Evolutionary conservation across 2,888 invertebrate genomes (phyloP).

Genomic region (Melanargia galathea): DNA sequence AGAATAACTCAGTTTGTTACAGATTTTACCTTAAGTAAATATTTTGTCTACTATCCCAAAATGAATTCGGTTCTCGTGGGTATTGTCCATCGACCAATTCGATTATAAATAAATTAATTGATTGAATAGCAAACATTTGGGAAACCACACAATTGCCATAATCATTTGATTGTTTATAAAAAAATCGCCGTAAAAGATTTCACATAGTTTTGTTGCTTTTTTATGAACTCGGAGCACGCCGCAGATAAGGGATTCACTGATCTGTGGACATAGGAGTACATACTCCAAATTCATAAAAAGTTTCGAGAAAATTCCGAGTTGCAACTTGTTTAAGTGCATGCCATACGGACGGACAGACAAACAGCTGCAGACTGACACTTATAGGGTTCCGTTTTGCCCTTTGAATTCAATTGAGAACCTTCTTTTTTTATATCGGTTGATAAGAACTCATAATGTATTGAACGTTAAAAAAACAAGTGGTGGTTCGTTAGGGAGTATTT

Average conservation of each 20-base stretch:
- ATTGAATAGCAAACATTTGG: constrained; percentile 7
- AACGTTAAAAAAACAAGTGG: constrained; percentile 11
- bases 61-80: constrained; percentile 2
- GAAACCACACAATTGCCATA: background rate
- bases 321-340: no score
- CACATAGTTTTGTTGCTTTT: background rate
- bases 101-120: constrained; percentile 14
- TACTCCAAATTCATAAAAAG: no score
- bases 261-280: no score
- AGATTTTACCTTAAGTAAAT: background rate
- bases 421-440: no score
- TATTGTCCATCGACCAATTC: constrained; percentile 2
- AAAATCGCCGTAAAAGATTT: background rate
- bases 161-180: background rate
- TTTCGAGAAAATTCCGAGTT: no score
- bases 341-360: no score
- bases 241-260: no score
- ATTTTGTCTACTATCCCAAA: constrained; percentile 5
- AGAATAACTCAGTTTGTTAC: background rate
- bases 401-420: no score
- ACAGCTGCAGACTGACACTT: no score
- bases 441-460: background rate
- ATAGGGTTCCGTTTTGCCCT: no score
- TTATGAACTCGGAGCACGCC: no score
- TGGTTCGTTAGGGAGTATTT: background rate